Base-by-base conservation (phyloP, 92 coral and sea anemone genomes). In the Heteractis magnifica region DNA sequence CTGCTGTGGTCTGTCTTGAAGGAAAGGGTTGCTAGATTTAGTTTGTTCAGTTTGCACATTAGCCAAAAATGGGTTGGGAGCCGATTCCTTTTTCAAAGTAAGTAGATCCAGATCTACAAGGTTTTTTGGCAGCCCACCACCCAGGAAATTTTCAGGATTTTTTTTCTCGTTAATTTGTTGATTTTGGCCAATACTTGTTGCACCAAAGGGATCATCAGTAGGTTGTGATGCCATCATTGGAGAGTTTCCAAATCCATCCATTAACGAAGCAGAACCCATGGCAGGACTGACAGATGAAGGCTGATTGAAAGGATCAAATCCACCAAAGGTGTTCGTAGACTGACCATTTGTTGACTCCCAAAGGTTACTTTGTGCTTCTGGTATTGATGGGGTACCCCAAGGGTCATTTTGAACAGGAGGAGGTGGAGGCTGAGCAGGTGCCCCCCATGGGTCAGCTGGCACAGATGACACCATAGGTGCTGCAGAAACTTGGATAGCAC, bases 1-100 rank as follows among this genome's bases (percentile, higher is more conserved):
- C 84, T 92, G 93, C 52, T 90, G 94, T 15, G 99, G 99, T 78
- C 91, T 97, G 51, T 97, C 99, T 82, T 89, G 94, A 77, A 91
- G 77, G 89, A 97, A 97, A 20, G 99, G 99, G 75, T 97, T 97
- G 77, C 85, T 95, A 12, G 98, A 85, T 76, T 89, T 94, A 68
- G 90, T 77, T 18, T 56, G 78, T 75, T 89, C 92, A 44, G 94
- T 91, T 52, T 92, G 94, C 21, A 86, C 81, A 51, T 92, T 86
- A 52, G 83, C 81, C 72, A 94, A 79, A 83, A 97, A 97, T 19
- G 99, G 99, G 71, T 97, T 97, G 44, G 91, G 89, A 51, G 90
- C 92, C 79, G 92, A 81, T 6, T 90, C 86, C 23, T 94, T 91
- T 76, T 92, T 92, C 72, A 91, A 34, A 4, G 90, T 89, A 48